These are phyloP conservation scores for Drosophila saltans DNA, from an alignment of 1,140 invertebrate species.

Conservation along the genomic window DNA sequence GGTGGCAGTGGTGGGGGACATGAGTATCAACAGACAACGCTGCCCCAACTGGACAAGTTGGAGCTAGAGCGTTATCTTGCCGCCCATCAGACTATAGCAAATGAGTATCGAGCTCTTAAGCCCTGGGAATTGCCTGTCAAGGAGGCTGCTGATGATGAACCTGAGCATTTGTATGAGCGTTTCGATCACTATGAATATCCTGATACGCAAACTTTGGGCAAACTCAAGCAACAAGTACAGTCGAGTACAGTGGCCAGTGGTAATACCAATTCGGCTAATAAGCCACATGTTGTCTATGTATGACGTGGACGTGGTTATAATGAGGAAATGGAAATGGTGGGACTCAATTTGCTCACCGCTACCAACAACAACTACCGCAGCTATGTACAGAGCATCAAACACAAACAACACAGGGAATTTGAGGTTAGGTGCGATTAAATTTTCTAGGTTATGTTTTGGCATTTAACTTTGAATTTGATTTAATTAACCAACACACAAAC, in stretches of 20 bases:
- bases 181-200: constrained; percentile 83
- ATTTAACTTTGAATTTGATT: constrained; percentile 28
- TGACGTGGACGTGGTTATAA: constrained; percentile 72
- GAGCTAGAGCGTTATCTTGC: constrained; percentile 82
- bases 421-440: constrained; percentile 17
- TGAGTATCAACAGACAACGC: constrained; percentile 74
- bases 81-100: constrained; percentile 73
- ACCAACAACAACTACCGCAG: constrained; percentile 71
- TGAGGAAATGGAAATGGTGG: constrained; percentile 58
- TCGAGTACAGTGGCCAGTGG: constrained; percentile 28
- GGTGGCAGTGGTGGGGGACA: constrained; percentile 30
- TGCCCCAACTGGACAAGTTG: constrained; percentile 79
- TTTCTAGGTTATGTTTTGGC: constrained; percentile 24
- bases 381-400: constrained; percentile 65
- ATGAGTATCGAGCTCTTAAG: constrained; percentile 80
- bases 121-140: constrained; percentile 82
- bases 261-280: constrained; percentile 32
- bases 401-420: constrained; percentile 45
- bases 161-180: constrained; percentile 82
- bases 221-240: constrained; percentile 74
- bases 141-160: constrained; percentile 75
- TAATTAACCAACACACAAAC: constrained; percentile 32
- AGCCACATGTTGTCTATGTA: constrained; percentile 83
- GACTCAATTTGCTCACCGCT: constrained; percentile 41
- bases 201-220: constrained; percentile 77